Percentiles rank a stretch among this genome's conserved stretches.
phyloP scores from a whole-genome alignment of 1,140 invertebrate species.

The Rhopalosiphum padi region DNA sequence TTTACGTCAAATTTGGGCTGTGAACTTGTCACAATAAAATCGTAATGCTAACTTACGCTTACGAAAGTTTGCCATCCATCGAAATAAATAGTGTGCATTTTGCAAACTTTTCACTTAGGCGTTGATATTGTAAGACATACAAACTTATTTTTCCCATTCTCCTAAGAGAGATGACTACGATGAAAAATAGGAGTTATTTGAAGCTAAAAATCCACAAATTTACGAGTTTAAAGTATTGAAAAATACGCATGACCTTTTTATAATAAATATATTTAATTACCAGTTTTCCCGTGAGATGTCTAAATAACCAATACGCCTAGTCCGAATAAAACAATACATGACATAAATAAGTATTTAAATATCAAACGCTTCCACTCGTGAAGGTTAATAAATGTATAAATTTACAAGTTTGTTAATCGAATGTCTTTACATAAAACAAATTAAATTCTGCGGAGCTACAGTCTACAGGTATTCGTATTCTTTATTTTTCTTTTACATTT shows the following conservation, averaged over 20 bases:
- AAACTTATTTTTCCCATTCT: conserved; percentile 44
- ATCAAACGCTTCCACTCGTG: not conserved
- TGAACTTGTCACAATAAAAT: conserved; percentile 49
- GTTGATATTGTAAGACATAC: conserved; percentile 37
- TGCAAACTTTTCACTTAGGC: conserved; percentile 49
- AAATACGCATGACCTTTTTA: not conserved
- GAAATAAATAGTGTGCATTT: not conserved
- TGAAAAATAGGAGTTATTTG: conserved; percentile 3
- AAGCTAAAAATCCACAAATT: conserved; percentile 26
- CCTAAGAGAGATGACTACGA: not conserved
- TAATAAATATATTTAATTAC: not conserved
- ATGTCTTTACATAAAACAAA: not conserved
- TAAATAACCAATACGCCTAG: not conserved
- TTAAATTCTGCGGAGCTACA: not conserved
- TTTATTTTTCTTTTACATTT: conserved; percentile 6
- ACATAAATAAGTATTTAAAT: not conserved
- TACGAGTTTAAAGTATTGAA: not conserved
- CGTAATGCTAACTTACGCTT: conserved; percentile 23
- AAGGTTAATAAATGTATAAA: not conserved
- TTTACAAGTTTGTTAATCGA: not conserved
- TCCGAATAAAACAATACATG: not conserved
- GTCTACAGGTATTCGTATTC: not conserved
- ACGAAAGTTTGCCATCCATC: conserved; percentile 36
- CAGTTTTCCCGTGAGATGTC: not conserved
- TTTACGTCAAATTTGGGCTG: conserved; percentile 52